A percentile compares a stretch with the other conserved stretches of the same genome.
Conservation (phyloP, 2,797 vertebrate genomes). For the Phylloscopus collybita region DNA sequence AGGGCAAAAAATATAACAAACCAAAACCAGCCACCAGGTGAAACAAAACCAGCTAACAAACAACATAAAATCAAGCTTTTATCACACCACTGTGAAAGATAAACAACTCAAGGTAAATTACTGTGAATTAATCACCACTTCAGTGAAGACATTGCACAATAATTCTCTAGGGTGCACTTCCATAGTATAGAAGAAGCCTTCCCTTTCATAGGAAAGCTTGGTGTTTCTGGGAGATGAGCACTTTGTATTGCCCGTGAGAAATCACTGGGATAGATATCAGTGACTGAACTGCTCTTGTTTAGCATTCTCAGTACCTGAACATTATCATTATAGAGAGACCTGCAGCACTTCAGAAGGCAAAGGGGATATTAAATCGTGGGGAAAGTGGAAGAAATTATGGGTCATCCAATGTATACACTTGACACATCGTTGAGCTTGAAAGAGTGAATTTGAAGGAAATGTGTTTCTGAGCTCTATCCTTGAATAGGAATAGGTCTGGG, state of each 20-base stretch:
- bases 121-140: constrained; percentile 36
- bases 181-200: not conserved
- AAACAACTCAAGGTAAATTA: constrained; percentile 5
- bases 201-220: not conserved
- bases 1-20: not conserved
- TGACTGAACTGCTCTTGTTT: not conserved
- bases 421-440: not conserved
- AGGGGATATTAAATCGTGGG: not conserved
- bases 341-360: not conserved
- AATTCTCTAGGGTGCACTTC: not conserved
- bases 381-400: constrained; percentile 2
- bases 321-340: not conserved
- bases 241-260: not conserved
- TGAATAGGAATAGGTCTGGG: not conserved
- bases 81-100: not conserved
- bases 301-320: not conserved
- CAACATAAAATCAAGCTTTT: not conserved
- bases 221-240: constrained; percentile 1
- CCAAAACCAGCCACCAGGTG: not conserved
- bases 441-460: not conserved
- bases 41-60: not conserved
- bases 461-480: not conserved
- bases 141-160: not conserved
- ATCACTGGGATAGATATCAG: not conserved
- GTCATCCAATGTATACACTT: not conserved